These are phyloP conservation scores for Pinna nobilis DNA, from an alignment of 1,140 invertebrate genomes.

Conservation along the genomic window DNA sequence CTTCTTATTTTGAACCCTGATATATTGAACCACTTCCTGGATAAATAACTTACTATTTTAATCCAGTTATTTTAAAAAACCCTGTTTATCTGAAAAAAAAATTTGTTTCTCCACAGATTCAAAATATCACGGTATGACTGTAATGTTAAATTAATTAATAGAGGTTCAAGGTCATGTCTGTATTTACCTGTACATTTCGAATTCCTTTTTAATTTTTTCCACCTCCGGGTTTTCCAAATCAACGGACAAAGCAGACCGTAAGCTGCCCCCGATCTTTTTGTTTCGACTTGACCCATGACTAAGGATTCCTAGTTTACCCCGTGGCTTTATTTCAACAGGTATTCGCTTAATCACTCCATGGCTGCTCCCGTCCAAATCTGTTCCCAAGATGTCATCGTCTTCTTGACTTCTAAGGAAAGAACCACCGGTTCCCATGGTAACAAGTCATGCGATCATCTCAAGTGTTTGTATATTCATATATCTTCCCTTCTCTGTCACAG, in stretches of 20 bases:
- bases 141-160: too few relatives aligned
- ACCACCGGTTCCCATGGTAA: conserved; percentile 68
- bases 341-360: conserved; percentile 72
- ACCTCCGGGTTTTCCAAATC: conserved; percentile 73
- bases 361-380: conserved; percentile 65
- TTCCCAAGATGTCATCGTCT: conserved; percentile 71
- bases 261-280: conserved; percentile 70
- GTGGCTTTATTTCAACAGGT: conserved; percentile 73
- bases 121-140: too few relatives aligned
- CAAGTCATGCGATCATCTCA: too few relatives aligned
- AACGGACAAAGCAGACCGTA: conserved; percentile 71
- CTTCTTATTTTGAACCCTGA: background rate
- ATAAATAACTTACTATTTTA: background rate
- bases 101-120: too few relatives aligned
- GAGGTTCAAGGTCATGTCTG: too few relatives aligned
- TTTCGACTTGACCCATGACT: conserved; percentile 62
- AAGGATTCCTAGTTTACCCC: conserved; percentile 66
- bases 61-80: too few relatives aligned
- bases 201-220: conserved; percentile 71
- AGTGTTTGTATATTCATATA: too few relatives aligned
- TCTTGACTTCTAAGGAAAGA: conserved; percentile 68
- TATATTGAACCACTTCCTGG: background rate
- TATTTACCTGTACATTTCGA: conserved; percentile 71
- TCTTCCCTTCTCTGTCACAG: too few relatives aligned
- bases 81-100: too few relatives aligned